Evolutionary conservation across 2,888 invertebrate genomes (phyloP), one percentile per base, ranked within the genome.

Genomic region (Digitonthophagus gazella): DNA sequence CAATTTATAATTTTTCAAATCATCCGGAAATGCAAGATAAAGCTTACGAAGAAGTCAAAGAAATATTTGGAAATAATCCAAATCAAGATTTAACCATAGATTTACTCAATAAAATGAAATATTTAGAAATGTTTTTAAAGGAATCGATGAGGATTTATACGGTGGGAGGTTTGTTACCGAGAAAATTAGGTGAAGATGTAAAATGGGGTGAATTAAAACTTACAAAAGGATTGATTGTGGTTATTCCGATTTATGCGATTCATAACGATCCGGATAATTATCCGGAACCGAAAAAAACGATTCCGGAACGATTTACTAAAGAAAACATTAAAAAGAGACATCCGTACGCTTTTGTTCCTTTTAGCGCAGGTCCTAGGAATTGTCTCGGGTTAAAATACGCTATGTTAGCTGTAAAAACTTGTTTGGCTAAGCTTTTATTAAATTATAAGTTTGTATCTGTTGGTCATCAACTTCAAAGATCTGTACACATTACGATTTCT

Each of bases 391-490:
- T 8, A 3, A 58, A 58, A 15, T 58, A 58, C 6, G 58, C 16
- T 6, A 58, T 58, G 15, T 8, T 58, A 4, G 58, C 58, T 8
- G 2, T 18, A 14, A 58, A 58, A 11, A 15, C 18, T 14, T 15
- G 58, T 58, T 5, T 58, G 15, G 11, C 8, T 2, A 58, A 58
- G 18, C 8, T 18, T 14, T 5, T 58, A 15, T 15, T 58, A 15
- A 58, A 58, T 58, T 58, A 58, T 58, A 58, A 58, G 15, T 11
- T 58, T 18, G 15, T 58, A 1, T 58, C 58, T 3, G n/a, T 58
- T 58, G 58, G 15, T 8, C 58, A 58, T 11, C 8, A 15, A 58
- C 15, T 58, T 11, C 14, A 44, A 5, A 6, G 28, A 4, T 22
- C 22, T 6, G 22, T 22, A 4, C 22, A 22, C 1, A 11, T 44